Evolutionary conservation across 2,113 vertebrate species (phyloP), one percentile per base, ranked within the genome.

Genomic region (Asarcornis scutulata): DNA sequence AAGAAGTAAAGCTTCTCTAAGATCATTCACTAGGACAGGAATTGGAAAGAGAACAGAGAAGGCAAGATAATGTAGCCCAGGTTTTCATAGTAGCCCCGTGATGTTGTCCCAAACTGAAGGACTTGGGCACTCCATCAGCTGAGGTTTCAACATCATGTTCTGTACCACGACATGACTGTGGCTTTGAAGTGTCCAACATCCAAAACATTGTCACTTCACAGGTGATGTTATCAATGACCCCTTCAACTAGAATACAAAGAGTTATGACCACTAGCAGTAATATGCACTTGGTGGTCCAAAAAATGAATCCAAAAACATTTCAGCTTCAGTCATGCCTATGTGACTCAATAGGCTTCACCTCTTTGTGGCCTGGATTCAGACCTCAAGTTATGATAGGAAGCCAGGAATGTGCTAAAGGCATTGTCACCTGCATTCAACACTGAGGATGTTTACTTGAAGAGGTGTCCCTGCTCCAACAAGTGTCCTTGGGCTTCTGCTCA

Each of bases 221-320:
- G 26, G 42, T 82, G 62, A 92, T 84, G 48, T 13, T 84, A 26
- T 26, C 31, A 93, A 42, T 95, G 86, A 95, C 83, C 32, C 58
- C 79, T 64, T 89, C 71, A 78, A 72, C 34, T 79, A 38, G 77
- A 92, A 91, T 84, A 96, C 31, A 86, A 91, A 92, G 25, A 92
- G 87, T 84, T 92, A 79, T 56, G 73, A 82, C 83, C 53, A 63
- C 62, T 50, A 69, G 22, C 66, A 94, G 46, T 84, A 88, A 91
- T 32, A 74, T 7, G 60, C 48, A 91, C 64, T 64, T 59, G 55
- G 1, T 60, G 31, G n/a, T 85, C 42, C 78, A 80, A 85, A 92
- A 38, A 85, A 83, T 32, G 32, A 94, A 87, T 38, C 36, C 38
- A 18, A 34, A 95, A 89, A 59, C 79, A 75, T 76, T 92, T 52